Conservation (phyloP, 2,797 vertebrate genomes). For the Lerista edwardsae region DNA sequence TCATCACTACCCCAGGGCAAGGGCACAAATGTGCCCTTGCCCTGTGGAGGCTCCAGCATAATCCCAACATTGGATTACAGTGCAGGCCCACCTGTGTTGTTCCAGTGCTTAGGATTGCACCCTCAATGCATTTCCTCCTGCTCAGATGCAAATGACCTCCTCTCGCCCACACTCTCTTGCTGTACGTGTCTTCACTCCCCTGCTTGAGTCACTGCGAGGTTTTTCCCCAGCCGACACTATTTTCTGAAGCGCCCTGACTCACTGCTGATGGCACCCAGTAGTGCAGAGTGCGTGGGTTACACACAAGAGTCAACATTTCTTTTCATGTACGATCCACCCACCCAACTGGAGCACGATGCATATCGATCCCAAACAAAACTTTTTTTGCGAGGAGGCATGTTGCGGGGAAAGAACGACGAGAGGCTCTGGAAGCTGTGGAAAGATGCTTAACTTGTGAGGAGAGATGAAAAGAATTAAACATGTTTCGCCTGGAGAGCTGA, state of each 20-base stretch:
- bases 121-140: conserved; percentile 16
- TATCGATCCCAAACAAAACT: background rate
- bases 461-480: conserved; percentile 31
- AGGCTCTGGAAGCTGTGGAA: conserved; percentile 9
- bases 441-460: conserved; percentile 6
- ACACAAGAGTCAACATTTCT: background rate
- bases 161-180: background rate
- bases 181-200: background rate
- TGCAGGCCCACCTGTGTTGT: no score
- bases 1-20: no score
- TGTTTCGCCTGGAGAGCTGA: conserved; percentile 4
- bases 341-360: background rate
- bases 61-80: no score
- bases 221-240: rapidly evolving
- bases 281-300: background rate
- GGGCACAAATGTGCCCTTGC: no score
- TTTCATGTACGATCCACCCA: background rate
- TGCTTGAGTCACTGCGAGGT: background rate
- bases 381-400: conserved; percentile 1
- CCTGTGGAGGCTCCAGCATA: no score
- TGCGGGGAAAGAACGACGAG: background rate
- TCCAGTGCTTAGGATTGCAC: no score
- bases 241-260: background rate
- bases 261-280: background rate
- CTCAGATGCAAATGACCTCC: background rate